These are phyloP conservation scores for Cladopsammia gracilis DNA, from an alignment of 64 coral and sea anemone genomes.

Conservation along the genomic window DNA sequence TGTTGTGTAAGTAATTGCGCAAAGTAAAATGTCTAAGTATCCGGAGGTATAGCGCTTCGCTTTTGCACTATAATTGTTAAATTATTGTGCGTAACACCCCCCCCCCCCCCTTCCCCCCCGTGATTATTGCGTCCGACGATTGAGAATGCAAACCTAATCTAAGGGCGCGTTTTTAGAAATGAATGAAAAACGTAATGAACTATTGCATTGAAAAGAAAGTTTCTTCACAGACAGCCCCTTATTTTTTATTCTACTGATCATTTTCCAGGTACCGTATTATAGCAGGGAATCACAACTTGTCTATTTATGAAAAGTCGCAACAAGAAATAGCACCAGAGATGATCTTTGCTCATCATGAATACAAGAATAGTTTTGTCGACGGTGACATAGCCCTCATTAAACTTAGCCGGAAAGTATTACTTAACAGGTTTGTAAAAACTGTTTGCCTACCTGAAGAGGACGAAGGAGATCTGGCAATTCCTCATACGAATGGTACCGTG, in stretches of 20 bases:
- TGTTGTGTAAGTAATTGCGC: too few relatives aligned
- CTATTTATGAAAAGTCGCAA: background rate
- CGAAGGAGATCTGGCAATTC: conserved; percentile 14
- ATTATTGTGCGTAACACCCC: too few relatives aligned
- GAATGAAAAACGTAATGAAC: too few relatives aligned
- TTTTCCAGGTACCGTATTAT: background rate
- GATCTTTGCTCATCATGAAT: background rate
- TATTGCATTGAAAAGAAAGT: too few relatives aligned
- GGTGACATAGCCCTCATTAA: conserved; percentile 54
- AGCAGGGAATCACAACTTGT: background rate
- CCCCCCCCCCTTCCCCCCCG: too few relatives aligned
- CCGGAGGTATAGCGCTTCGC: too few relatives aligned
- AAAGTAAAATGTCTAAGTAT: too few relatives aligned
- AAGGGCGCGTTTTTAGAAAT: too few relatives aligned
- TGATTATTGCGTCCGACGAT: too few relatives aligned
- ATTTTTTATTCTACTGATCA: background rate
- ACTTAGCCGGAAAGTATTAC: conserved; percentile 6
- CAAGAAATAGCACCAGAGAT: background rate
- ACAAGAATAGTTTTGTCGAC: background rate
- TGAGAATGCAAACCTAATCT: too few relatives aligned
- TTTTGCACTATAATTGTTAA: too few relatives aligned
- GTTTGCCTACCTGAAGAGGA: conserved; percentile 31
- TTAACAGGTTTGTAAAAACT: conserved; percentile 26
- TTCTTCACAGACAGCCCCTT: too few relatives aligned
- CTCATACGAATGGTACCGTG: background rate